Conservation (phyloP, 2,113 vertebrate species). For the Vulpes vulpes region DNA sequence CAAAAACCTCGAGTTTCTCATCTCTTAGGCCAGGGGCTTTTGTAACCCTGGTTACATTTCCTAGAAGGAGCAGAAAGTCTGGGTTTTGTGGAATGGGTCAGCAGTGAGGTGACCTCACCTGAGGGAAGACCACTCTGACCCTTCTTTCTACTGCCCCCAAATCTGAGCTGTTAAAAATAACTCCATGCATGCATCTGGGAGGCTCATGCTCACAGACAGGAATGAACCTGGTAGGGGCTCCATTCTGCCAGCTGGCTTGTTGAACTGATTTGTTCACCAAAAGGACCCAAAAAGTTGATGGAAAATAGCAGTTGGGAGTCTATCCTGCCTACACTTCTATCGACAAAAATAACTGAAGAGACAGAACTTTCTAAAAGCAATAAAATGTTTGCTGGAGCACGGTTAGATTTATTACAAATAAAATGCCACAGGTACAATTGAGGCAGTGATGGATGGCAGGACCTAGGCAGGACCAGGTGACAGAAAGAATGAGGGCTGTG, state of each 20-base stretch:
- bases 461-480: background rate
- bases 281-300: background rate
- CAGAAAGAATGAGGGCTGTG: background rate
- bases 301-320: background rate
- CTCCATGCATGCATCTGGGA: background rate
- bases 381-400: background rate
- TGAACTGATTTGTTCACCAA: background rate
- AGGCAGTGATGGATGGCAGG: background rate
- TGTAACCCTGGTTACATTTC: background rate
- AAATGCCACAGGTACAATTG: background rate
- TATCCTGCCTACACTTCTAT: background rate
- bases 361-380: conserved; percentile 22
- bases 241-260: background rate
- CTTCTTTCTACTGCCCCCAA: background rate
- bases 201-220: background rate
- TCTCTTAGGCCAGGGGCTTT: background rate
- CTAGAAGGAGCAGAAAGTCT: background rate
- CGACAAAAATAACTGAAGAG: background rate
- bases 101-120: fast-evolving
- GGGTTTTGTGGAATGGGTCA: background rate
- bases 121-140: background rate
- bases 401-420: conserved; percentile 13
- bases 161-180: background rate
- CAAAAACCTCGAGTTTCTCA: background rate
- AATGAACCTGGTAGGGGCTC: background rate